Conservation (phyloP, 23 tunicate genomes). For the Ciona savignyi region DNA sequence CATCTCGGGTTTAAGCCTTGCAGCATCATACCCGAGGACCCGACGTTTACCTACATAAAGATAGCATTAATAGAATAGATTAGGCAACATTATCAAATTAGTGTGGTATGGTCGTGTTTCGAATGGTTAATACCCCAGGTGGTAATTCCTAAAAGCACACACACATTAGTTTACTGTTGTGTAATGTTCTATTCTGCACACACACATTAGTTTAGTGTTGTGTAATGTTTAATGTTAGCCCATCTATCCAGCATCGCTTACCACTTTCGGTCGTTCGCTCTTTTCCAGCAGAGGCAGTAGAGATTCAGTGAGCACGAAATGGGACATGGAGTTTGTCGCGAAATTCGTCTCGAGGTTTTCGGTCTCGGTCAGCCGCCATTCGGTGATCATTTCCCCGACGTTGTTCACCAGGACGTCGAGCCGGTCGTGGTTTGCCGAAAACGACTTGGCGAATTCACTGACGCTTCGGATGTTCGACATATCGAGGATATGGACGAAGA, state of each 20-base stretch:
- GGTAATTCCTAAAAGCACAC: too few species aligned
- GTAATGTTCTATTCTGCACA: too few species aligned
- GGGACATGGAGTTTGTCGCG: background rate
- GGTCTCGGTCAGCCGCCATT: background rate
- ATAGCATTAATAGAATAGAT: too few species aligned
- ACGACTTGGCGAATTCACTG: slow-evolving; percentile 7
- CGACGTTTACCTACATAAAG: slow-evolving; percentile 29
- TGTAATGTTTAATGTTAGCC: background rate
- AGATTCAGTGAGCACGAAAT: background rate
- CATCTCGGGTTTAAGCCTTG: slow-evolving; percentile 18
- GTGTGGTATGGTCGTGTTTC: too few species aligned
- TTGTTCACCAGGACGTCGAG: slow-evolving; percentile 41
- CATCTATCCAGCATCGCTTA: background rate
- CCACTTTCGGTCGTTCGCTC: slow-evolving; percentile 25
- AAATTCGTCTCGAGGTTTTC: slow-evolving; percentile 21
- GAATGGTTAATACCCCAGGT: too few species aligned
- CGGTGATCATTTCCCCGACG: background rate
- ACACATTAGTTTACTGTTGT: too few species aligned
- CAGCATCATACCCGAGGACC: slow-evolving; percentile 43
- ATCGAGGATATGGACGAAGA: slow-evolving; percentile 30
- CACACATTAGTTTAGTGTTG: background rate
- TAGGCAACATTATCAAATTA: too few species aligned
- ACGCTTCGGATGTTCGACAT: slow-evolving; percentile 16
- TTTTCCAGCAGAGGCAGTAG: slow-evolving; percentile 6
- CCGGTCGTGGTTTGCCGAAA: slow-evolving; percentile 1